Conservation (phyloP, 1,140 invertebrate genomes). For the Nasonia vitripennis region DNA sequence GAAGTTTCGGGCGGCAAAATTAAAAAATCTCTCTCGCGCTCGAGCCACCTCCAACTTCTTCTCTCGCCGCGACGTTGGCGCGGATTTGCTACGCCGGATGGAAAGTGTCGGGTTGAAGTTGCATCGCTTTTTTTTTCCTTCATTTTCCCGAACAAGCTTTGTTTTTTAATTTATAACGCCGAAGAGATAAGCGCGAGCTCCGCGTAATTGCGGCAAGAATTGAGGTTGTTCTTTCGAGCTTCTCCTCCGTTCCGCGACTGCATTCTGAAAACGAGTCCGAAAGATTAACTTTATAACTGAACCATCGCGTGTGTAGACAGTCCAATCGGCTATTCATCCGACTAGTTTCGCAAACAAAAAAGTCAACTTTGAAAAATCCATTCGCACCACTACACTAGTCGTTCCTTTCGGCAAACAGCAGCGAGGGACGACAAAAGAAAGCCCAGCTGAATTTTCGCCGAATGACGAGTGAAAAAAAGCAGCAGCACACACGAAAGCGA, state of each 20-base stretch:
- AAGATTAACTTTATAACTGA: too few relatives aligned
- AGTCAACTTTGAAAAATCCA: slow-evolving; percentile 8
- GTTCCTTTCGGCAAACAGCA: neutral
- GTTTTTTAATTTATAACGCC: neutral
- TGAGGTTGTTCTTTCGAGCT: neutral
- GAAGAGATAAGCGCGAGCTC: too few relatives aligned
- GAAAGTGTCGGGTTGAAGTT: neutral
- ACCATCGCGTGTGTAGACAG: too few relatives aligned
- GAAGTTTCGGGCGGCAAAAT: slow-evolving; percentile 4
- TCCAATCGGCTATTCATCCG: neutral
- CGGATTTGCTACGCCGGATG: neutral
- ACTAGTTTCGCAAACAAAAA: neutral
- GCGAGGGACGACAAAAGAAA: neutral
- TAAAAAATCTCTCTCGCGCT: slow-evolving; percentile 4
- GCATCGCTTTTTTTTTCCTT: neutral
- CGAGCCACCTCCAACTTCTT: neutral
- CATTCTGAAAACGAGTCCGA: too few relatives aligned
- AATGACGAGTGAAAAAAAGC: neutral
- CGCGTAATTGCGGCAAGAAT: neutral
- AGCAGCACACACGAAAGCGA: neutral
- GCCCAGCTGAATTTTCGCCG: slow-evolving; percentile 2
- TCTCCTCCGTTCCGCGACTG: neutral
- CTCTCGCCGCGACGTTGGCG: neutral
- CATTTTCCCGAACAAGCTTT: neutral
- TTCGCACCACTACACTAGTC: neutral